Evolutionary conservation across 2,113 vertebrate species (phyloP).

Genomic region (Uria aalge): DNA sequence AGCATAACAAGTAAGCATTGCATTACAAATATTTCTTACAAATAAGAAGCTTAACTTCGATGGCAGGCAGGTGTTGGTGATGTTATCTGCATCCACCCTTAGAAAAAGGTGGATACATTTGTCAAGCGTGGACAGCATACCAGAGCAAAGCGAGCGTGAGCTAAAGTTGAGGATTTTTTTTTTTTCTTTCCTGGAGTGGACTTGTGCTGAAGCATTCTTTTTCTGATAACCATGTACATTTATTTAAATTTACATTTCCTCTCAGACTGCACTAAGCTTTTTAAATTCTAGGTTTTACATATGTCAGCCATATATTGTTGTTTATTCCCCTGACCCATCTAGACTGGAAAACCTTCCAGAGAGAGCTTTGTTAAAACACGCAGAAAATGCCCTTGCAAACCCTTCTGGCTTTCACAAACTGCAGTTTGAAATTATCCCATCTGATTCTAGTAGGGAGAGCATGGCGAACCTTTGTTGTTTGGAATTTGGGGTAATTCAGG

Average conservation of each 20-base stretch:
- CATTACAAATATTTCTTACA: neutral
- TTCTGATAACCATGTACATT: neutral
- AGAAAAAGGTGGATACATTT: neutral
- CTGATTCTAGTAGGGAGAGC: neutral
- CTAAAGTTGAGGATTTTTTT: neutral
- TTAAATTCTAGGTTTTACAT: neutral
- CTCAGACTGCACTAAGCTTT: neutral
- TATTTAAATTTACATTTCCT: neutral
- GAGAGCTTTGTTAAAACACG: neutral
- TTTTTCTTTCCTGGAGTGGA: neutral
- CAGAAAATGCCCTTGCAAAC: neutral
- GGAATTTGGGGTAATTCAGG: neutral
- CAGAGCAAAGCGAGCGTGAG: neutral
- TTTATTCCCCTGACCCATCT: neutral
- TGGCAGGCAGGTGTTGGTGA: neutral
- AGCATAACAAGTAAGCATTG: too few species aligned
- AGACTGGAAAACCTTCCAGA: neutral
- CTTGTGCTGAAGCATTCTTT: neutral
- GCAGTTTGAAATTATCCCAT: neutral
- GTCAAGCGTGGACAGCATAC: fast-evolving
- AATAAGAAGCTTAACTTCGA: neutral
- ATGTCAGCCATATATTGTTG: neutral
- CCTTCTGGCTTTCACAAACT: neutral
- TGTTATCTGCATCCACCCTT: neutral
- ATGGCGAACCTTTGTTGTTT: neutral